phyloP scores from a whole-genome alignment of 92 coral and sea anemone genomes.

The Virgularia gustaviana region DNA sequence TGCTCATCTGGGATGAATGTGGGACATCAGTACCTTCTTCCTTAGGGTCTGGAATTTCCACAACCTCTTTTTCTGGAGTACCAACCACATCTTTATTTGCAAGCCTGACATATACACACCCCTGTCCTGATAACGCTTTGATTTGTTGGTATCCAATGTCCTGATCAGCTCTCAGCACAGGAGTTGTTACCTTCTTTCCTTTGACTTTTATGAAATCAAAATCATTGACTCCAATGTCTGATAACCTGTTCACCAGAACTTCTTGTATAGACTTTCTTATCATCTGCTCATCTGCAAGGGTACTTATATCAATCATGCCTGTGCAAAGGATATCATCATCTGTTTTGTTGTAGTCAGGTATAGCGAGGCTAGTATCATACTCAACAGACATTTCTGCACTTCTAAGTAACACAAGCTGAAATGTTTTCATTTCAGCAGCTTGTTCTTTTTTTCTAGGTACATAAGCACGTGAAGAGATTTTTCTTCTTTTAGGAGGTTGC shows the following conservation, averaged over 20 bases:
- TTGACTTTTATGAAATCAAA: conserved; percentile 6
- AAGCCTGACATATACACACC: conserved; percentile 31
- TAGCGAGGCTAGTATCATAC: not conserved
- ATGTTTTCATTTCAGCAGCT: conserved; percentile 1
- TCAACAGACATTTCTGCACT: conserved; percentile 7
- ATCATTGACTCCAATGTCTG: not conserved
- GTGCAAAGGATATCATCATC: not conserved
- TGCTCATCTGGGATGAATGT: not conserved
- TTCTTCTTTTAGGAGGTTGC: conserved; percentile 20
- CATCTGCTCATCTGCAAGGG: no score
- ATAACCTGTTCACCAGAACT: not conserved
- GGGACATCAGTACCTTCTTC: not conserved
- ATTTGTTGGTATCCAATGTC: conserved; percentile 3
- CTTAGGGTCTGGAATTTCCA: no score
- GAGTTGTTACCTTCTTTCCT: not conserved
- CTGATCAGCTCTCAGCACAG: not conserved
- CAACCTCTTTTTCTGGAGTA: not conserved
- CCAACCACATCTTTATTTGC: not conserved
- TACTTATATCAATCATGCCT: not conserved
- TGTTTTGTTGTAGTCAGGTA: conserved; percentile 1
- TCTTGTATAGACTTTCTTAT: not conserved
- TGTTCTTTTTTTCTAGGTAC: not conserved
- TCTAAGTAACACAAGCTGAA: not conserved
- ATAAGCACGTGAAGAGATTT: not conserved
- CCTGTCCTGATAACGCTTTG: conserved; percentile 23